phyloP scores from a whole-genome alignment of 2,113 vertebrate genomes.

The Felis catus region DNA sequence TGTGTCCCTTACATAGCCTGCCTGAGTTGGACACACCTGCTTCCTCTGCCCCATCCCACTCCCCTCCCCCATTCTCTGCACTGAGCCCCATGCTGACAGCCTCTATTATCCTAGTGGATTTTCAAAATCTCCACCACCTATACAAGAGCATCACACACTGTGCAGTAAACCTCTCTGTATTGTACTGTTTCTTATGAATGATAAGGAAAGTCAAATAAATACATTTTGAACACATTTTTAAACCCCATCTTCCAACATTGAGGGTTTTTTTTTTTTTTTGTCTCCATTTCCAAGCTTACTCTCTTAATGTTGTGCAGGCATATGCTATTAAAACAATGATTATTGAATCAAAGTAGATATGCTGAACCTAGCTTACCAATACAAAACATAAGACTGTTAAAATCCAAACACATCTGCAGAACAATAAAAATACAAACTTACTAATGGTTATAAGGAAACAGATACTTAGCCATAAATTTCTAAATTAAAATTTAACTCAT shows the following conservation, averaged over 20 bases:
- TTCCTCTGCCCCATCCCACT: neutral
- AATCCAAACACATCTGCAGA: neutral
- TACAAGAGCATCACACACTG: neutral
- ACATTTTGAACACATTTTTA: neutral
- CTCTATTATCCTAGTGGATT: neutral
- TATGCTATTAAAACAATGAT: neutral
- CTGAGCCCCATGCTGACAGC: neutral
- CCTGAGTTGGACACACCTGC: neutral
- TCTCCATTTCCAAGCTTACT: neutral
- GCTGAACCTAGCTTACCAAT: neutral
- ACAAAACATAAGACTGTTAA: neutral
- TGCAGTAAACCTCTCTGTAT: neutral
- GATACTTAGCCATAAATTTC: neutral
- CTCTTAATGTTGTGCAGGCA: neutral
- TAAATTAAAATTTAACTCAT: neutral
- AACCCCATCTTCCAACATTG: neutral
- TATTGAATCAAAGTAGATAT: neutral
- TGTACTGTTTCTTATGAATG: neutral
- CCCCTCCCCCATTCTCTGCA: neutral
- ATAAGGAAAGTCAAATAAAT: neutral
- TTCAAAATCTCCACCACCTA: neutral
- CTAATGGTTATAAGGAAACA: neutral
- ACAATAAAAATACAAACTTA: neutral
- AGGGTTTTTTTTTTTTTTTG: neutral
- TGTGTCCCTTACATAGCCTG: neutral